Evolutionary conservation across 2,888 invertebrate genomes (phyloP), one percentile per base, ranked within the genome.

Genomic region (Pristionchus mayeri): DNA sequence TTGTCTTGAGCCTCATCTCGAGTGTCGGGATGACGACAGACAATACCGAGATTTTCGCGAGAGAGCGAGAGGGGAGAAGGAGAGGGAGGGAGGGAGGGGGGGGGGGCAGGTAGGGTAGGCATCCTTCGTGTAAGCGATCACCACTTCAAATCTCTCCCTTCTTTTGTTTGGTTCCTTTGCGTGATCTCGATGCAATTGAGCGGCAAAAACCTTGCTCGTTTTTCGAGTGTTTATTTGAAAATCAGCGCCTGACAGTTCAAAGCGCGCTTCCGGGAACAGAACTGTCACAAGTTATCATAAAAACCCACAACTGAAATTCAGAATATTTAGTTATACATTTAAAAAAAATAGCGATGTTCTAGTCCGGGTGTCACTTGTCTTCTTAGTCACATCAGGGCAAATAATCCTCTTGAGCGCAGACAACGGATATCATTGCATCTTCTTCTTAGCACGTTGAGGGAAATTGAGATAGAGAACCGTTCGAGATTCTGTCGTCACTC

Each of bases 11-110:
- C 40, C n/a, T n/a, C n/a, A 44, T 18, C 71, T 63, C 63, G 34
- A 63, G 63, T 71, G n/a, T 71, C 71, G 40, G n/a, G n/a, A 71
- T 71, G 71, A 71, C 71, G 71, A 44, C 18, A 44, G 37, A 71
- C 71, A 71, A 71, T 71, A 44, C n/a, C 40, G 54, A 44, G 63
- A 60, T 60, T 60, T 60, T 18, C 34, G 44, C 9, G 44, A n/a
- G 71, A 71, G 71, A 71, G 40, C 40, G 40, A 11, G 11, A n/a
- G 71, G 24, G 21, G 3, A 63, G 37, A 24, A 34, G 13, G 34
- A 63, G 34, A 34, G n/a, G 34, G 34, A 63, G 63, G 24, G 63
- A 34, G 63, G 18, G 37, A 67, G 21, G 6, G 21, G 3, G 21
- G 37, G 24, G 57, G 16, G n/a, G 40, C 21, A 44, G 40, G 71